Evolutionary conservation across 1,140 invertebrate species (phyloP).

Genomic region (Physella acuta): DNA sequence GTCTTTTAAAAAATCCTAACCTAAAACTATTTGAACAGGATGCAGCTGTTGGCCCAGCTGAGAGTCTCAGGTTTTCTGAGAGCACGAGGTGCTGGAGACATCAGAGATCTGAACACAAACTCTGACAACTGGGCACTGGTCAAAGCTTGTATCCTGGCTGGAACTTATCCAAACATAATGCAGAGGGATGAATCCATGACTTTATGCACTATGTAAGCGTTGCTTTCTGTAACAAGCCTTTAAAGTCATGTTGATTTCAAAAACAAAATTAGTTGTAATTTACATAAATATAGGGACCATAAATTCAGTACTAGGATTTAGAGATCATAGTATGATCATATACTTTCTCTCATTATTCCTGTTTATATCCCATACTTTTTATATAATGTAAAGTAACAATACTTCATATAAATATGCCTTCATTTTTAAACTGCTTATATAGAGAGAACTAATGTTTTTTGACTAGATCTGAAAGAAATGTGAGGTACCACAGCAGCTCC

Average conservation of each 20-base stretch:
- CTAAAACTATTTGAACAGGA: constrained; percentile 56
- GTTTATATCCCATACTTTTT: not conserved
- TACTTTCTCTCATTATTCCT: not conserved
- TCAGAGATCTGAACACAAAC: constrained; percentile 78
- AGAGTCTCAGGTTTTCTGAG: constrained; percentile 81
- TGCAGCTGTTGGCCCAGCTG: constrained; percentile 82
- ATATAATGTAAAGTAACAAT: too few species aligned
- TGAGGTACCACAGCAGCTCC: constrained; percentile 75
- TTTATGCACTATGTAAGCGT: constrained; percentile 11
- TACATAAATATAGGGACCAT: not conserved
- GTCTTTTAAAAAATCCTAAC: not conserved
- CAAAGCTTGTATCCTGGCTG: constrained; percentile 84
- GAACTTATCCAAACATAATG: constrained; percentile 85
- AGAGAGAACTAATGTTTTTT: not conserved
- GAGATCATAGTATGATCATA: not conserved
- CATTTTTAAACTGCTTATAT: not conserved
- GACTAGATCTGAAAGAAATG: constrained; percentile 72
- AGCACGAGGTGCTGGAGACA: constrained; percentile 73
- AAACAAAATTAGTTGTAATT: not conserved
- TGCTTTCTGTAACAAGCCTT: not conserved
- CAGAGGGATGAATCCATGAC: constrained; percentile 44
- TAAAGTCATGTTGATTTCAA: not conserved
- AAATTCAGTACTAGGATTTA: not conserved
- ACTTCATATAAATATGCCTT: not conserved
- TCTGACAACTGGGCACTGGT: constrained; percentile 89